Percentiles rank a stretch among this genome's conserved stretches.
phyloP scores from a whole-genome alignment of 2,888 invertebrate genomes.

The Peribatodes rhomboidaria region DNA sequence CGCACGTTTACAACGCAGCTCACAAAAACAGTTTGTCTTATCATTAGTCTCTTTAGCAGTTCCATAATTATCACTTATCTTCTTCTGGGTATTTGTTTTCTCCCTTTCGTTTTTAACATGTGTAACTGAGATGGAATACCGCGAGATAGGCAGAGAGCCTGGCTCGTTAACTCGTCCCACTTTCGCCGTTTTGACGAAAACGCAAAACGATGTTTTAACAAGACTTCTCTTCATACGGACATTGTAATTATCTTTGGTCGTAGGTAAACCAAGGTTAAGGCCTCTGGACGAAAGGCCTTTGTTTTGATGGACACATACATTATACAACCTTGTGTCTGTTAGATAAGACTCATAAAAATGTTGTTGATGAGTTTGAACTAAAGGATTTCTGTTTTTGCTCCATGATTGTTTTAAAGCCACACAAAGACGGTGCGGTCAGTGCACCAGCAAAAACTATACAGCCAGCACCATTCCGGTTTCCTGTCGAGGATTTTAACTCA shows the following conservation, averaged over 20 bases:
- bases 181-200: conserved; percentile 59
- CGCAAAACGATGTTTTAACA: conserved; percentile 48
- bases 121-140: conserved; percentile 39
- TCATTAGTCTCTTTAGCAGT: conserved; percentile 64
- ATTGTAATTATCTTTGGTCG: conserved; percentile 45
- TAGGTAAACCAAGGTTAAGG: conserved; percentile 51
- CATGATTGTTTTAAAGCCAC: conserved; percentile 28
- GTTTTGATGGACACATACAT: conserved; percentile 51
- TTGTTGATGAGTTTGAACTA: conserved; percentile 22
- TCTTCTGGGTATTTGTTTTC: conserved; percentile 46
- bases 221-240: conserved; percentile 48
- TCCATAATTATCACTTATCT: conserved; percentile 64
- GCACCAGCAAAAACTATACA: conserved; percentile 42
- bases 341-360: conserved; percentile 24
- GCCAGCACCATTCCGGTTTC: conserved; percentile 39
- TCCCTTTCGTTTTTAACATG: conserved; percentile 41
- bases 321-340: conserved; percentile 27
- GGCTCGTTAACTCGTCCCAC: conserved; percentile 47
- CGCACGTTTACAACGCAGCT: conserved; percentile 22
- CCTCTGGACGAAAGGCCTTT: conserved; percentile 47
- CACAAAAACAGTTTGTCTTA: conserved; percentile 55
- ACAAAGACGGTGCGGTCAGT: conserved; percentile 39
- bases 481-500: conserved; percentile 32
- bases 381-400: conserved; percentile 29
- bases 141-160: conserved; percentile 19